phyloP scores from a whole-genome alignment of 1,140 invertebrate genomes.

The Temnothorax nylanderi region DNA sequence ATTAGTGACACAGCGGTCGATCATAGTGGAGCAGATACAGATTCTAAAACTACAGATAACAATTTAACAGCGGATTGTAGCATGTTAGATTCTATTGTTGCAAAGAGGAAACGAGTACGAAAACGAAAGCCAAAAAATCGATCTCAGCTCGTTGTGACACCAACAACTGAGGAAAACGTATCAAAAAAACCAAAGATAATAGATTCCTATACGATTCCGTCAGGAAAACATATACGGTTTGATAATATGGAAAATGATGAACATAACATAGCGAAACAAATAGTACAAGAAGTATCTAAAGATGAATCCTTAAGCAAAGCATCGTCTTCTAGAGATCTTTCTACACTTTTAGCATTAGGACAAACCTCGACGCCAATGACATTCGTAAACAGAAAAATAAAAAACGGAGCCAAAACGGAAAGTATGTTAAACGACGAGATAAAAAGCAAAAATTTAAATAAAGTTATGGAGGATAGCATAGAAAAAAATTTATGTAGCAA shows the following conservation, averaged over 20 bases:
- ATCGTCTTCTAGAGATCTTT: slow-evolving; percentile 45
- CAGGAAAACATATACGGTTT: slow-evolving; percentile 76
- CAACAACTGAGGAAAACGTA: background rate
- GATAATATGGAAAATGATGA: slow-evolving; percentile 52
- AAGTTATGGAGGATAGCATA: background rate
- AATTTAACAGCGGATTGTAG: slow-evolving; percentile 51
- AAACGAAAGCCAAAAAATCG: slow-evolving; percentile 59
- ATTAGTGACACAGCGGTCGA: slow-evolving; percentile 9
- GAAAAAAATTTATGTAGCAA: background rate
- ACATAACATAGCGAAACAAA: slow-evolving; percentile 40
- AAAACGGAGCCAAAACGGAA: slow-evolving; percentile 12
- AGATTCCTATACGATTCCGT: slow-evolving; percentile 63
- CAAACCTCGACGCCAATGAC: slow-evolving; percentile 74
- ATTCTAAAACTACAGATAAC: slow-evolving; percentile 61
- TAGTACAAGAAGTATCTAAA: slow-evolving; percentile 1
- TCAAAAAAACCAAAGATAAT: slow-evolving; percentile 71
- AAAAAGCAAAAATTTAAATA: background rate
- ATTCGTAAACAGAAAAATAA: slow-evolving; percentile 67
- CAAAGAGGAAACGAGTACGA: slow-evolving; percentile 73
- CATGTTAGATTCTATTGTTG: background rate
- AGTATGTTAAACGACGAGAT: background rate
- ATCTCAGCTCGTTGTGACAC: background rate
- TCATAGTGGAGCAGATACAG: slow-evolving; percentile 44
- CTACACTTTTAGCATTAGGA: slow-evolving; percentile 72
- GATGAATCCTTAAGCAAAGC: slow-evolving; percentile 24